These are phyloP conservation scores for Caerostris extrusa DNA, from an alignment of 1,140 invertebrate species.

Conservation along the genomic window DNA sequence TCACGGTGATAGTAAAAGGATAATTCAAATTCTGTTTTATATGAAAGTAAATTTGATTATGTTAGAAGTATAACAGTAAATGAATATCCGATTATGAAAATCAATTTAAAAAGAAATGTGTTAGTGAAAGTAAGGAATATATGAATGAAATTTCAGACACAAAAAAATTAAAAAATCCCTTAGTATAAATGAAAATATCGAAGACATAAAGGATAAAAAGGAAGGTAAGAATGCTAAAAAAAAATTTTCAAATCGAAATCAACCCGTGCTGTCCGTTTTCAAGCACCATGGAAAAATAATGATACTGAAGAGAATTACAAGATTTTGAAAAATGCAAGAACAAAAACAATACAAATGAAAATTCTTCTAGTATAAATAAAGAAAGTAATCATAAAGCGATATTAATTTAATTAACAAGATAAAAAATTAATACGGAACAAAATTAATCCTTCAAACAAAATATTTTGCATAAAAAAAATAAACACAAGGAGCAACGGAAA, in stretches of 20 bases:
- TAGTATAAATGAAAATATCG: no score
- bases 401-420: no score
- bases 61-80: constrained; percentile 3
- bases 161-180: no score
- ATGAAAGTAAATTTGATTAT: constrained; percentile 38
- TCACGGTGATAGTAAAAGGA: not conserved
- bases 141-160: not conserved
- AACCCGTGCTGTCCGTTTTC: not conserved
- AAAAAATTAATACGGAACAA: not conserved
- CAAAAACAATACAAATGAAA: not conserved
- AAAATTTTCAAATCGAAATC: constrained; percentile 23
- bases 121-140: not conserved
- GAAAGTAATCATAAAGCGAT: not conserved
- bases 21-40: not conserved
- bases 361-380: not conserved
- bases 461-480: not conserved
- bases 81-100: not conserved
- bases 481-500: not conserved
- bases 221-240: not conserved
- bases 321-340: not conserved
- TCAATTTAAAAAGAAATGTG: not conserved
- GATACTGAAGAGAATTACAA: not conserved
- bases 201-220: not conserved
- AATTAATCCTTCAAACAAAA: not conserved
- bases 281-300: constrained; percentile 9